Conservation (phyloP, 2,888 invertebrate genomes). For the Microchrysa polita region DNA sequence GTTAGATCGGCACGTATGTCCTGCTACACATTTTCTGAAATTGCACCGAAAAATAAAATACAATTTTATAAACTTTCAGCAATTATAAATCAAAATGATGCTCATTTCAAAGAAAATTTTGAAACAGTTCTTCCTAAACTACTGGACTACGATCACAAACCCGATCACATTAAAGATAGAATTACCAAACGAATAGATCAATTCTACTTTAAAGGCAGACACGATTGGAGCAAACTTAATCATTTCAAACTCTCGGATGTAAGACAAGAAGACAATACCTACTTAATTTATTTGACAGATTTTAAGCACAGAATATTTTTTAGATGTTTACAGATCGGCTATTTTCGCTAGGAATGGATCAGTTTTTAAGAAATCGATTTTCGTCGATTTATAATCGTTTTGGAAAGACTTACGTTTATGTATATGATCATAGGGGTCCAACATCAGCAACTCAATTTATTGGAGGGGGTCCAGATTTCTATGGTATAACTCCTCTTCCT, state of each 20-base stretch:
- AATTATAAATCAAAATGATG: slow-evolving; percentile 4
- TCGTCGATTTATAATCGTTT: neutral
- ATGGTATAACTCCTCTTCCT: no score
- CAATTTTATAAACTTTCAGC: neutral
- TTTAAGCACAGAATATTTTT: neutral
- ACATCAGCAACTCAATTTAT: neutral
- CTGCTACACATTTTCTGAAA: no score
- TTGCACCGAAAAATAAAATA: neutral
- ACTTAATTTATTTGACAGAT: no score
- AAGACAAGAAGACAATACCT: neutral
- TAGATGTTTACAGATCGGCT: slow-evolving; percentile 22
- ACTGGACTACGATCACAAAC: slow-evolving; percentile 21
- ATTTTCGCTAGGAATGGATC: slow-evolving; percentile 5
- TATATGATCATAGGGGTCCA: slow-evolving; percentile 27
- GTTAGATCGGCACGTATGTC: slow-evolving; percentile 16
- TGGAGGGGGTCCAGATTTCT: slow-evolving; percentile 25
- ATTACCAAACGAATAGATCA: slow-evolving; percentile 20
- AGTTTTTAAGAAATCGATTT: slow-evolving; percentile 12
- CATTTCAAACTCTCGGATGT: slow-evolving; percentile 21
- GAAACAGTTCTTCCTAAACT: slow-evolving; percentile 4
- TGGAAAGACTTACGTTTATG: slow-evolving; percentile 20
- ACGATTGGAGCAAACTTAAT: slow-evolving; percentile 30
- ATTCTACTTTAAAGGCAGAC: slow-evolving; percentile 9
- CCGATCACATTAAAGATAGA: neutral
- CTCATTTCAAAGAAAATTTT: slow-evolving; percentile 15